Conservation (phyloP, 2,888 invertebrate species). For the Adelognathus sp. region DNA sequence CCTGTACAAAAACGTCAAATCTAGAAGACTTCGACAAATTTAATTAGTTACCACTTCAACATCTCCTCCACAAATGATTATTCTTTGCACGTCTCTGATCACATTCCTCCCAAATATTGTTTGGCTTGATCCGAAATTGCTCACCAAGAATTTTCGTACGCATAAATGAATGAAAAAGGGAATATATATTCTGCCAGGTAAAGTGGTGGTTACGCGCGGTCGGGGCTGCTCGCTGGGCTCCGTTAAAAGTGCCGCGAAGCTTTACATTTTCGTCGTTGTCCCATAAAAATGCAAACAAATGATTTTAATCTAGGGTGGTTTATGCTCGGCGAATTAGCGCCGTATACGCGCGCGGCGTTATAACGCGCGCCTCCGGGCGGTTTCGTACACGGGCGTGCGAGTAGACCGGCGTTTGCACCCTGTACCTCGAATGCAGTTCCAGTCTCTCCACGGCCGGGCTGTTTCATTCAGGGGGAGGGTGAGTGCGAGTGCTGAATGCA, state of each 20-base stretch:
- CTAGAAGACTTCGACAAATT: no score
- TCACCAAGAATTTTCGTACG: neutral
- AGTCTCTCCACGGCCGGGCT: slow-evolving; percentile 10
- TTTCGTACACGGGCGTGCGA: neutral
- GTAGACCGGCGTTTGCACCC: neutral
- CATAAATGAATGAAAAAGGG: neutral
- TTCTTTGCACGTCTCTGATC: neutral
- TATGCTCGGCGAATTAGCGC: slow-evolving; percentile 61
- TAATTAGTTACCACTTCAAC: no score
- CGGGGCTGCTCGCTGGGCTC: neutral
- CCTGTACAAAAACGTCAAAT: no score
- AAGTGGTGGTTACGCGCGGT: neutral
- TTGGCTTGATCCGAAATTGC: neutral
- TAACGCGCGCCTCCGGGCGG: slow-evolving; percentile 9
- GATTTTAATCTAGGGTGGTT: slow-evolving; percentile 64
- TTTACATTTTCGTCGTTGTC: slow-evolving; percentile 59
- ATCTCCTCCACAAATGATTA: no score
- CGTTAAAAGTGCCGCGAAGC: slow-evolving; percentile 35
- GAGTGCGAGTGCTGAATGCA: slow-evolving; percentile 3
- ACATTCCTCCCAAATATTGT: neutral
- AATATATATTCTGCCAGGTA: neutral
- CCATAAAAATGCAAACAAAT: slow-evolving; percentile 65
- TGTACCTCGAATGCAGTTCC: slow-evolving; percentile 11
- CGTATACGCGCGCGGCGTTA: slow-evolving; percentile 48
- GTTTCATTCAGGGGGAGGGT: neutral